Evolutionary conservation across 2,113 vertebrate species (phyloP).

Genomic region (Chelonoidis abingdonii): DNA sequence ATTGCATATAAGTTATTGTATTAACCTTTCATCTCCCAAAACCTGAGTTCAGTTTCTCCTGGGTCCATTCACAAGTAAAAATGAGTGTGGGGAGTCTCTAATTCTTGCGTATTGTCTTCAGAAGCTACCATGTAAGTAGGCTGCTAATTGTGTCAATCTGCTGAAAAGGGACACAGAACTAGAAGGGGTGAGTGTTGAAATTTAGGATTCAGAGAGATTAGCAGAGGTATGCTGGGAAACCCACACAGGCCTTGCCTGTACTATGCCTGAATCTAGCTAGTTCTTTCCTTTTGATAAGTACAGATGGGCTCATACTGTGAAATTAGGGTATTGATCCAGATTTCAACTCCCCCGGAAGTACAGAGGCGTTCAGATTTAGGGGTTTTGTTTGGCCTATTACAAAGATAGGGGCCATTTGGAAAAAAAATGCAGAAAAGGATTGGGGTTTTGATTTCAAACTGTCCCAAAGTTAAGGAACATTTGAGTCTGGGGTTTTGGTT

Average conservation of each 20-base stretch:
- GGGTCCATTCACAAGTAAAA: background rate
- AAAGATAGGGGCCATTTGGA: background rate
- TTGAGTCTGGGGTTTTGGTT: background rate
- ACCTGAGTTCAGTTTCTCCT: background rate
- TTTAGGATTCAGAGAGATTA: background rate
- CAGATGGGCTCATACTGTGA: conserved; percentile 29
- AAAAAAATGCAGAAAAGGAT: background rate
- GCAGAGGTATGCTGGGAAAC: background rate
- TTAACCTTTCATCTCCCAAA: background rate
- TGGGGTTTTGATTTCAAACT: conserved; percentile 16
- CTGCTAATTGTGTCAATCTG: background rate
- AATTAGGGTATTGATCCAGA: background rate
- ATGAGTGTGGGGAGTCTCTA: background rate
- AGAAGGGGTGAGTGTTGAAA: background rate
- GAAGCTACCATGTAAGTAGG: background rate
- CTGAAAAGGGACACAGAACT: background rate
- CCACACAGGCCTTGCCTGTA: background rate
- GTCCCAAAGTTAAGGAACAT: background rate
- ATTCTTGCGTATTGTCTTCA: background rate
- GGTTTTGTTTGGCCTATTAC: background rate
- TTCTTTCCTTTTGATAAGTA: background rate
- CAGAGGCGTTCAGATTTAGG: background rate
- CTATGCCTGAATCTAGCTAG: background rate
- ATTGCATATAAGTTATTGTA: background rate
- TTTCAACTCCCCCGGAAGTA: background rate